Evolutionary conservation across 2,113 vertebrate genomes (phyloP).

Genomic region (Eubucco bourcierii): DNA sequence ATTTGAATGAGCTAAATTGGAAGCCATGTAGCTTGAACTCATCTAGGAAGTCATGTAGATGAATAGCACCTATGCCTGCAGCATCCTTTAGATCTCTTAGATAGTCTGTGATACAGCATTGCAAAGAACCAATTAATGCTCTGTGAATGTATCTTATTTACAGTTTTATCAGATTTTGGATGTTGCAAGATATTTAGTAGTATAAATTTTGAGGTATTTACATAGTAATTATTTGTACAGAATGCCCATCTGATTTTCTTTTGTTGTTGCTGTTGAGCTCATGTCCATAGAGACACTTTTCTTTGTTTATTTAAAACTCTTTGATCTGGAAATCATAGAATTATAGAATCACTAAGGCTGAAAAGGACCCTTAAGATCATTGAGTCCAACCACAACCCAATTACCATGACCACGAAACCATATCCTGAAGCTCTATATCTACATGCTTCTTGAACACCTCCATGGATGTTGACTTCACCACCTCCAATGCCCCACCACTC

Average conservation of each 20-base stretch:
- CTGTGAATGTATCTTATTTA: not conserved
- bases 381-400: too few species aligned
- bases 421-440: too few species aligned
- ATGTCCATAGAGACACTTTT: not conserved
- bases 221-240: not conserved
- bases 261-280: not conserved
- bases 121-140: not conserved
- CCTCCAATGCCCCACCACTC: too few species aligned
- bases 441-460: too few species aligned
- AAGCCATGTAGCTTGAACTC: not conserved
- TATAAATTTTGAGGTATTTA: not conserved
- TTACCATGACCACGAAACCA: too few species aligned
- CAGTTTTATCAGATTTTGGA: not conserved
- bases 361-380: too few species aligned
- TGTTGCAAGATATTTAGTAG: not conserved
- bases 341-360: not conserved
- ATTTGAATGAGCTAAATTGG: not conserved
- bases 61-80: not conserved
- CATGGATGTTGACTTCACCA: too few species aligned
- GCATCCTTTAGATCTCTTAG: not conserved
- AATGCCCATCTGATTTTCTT: not conserved
- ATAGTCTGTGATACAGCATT: not conserved
- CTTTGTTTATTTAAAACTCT: not conserved
- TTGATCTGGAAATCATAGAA: not conserved
- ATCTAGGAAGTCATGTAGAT: not conserved